Evolutionary conservation across 2,797 vertebrate species (phyloP).

Genomic region (Hafferia zeledoni): DNA sequence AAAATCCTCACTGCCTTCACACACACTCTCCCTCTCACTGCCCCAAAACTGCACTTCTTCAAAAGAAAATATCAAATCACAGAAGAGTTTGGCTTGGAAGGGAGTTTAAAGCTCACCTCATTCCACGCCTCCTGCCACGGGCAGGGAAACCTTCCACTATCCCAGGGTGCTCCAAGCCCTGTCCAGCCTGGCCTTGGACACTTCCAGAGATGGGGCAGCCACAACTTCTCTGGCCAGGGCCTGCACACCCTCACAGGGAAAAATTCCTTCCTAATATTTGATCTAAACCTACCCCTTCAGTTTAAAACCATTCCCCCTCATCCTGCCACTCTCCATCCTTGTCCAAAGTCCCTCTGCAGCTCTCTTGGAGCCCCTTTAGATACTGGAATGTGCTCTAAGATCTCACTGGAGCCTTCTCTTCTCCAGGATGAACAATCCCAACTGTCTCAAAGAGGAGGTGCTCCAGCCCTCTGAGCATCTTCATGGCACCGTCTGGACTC

Average conservation of each 20-base stretch:
- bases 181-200: neutral
- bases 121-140: neutral
- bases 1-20: neutral
- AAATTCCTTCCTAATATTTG: neutral
- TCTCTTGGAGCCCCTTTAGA: neutral
- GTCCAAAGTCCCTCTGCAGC: neutral
- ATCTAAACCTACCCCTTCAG: neutral
- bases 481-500: neutral
- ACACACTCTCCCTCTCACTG: neutral
- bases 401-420: neutral
- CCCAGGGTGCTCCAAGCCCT: fast-evolving
- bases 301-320: neutral
- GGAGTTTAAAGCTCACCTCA: too few relatives aligned
- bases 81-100: neutral
- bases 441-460: neutral
- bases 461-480: neutral
- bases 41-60: neutral
- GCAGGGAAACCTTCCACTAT: neutral
- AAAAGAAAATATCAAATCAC: neutral
- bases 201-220: neutral
- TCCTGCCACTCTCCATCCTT: neutral
- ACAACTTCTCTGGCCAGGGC: neutral
- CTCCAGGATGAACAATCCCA: neutral
- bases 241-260: neutral
- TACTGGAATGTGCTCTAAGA: neutral